Conservation (phyloP, 1,140 invertebrate species). For the Orchestia grillus region DNA sequence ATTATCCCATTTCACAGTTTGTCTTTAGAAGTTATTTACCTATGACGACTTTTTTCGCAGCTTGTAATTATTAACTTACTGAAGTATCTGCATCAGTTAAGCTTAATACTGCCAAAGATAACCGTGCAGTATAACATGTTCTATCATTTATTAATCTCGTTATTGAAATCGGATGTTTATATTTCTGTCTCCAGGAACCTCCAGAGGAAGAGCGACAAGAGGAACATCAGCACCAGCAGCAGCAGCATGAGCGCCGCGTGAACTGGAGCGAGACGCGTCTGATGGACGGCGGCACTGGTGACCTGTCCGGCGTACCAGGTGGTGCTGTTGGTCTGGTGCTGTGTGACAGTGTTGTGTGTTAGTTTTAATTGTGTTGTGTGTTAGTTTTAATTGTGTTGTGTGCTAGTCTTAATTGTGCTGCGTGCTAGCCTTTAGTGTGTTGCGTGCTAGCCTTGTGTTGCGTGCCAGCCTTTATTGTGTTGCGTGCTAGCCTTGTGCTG, state of each 20-base stretch:
- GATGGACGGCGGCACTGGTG: neutral
- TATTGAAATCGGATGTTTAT: too few relatives aligned
- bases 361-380: neutral
- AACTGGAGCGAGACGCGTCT: neutral
- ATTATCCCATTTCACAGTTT: too few relatives aligned
- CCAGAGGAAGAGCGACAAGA: neutral
- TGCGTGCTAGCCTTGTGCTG: neutral
- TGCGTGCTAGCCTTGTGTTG: neutral
- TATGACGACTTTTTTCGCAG: too few relatives aligned
- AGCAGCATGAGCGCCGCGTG: neutral
- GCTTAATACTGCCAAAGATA: too few relatives aligned
- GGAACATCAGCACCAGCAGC: neutral
- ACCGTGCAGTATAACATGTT: too few relatives aligned
- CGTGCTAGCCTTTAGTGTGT: neutral
- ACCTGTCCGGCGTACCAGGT: neutral
- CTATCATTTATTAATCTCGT: too few relatives aligned
- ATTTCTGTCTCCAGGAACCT: neutral
- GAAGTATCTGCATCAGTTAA: too few relatives aligned
- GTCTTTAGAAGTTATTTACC: too few relatives aligned
- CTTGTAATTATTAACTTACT: too few relatives aligned
- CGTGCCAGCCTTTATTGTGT: neutral
- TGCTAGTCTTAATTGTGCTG: neutral
- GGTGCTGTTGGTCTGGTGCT: too few relatives aligned
- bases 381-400: neutral
- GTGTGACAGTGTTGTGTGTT: neutral